Evolutionary conservation across 2,888 invertebrate species (phyloP).

Genomic region (Latrodectus elegans): DNA sequence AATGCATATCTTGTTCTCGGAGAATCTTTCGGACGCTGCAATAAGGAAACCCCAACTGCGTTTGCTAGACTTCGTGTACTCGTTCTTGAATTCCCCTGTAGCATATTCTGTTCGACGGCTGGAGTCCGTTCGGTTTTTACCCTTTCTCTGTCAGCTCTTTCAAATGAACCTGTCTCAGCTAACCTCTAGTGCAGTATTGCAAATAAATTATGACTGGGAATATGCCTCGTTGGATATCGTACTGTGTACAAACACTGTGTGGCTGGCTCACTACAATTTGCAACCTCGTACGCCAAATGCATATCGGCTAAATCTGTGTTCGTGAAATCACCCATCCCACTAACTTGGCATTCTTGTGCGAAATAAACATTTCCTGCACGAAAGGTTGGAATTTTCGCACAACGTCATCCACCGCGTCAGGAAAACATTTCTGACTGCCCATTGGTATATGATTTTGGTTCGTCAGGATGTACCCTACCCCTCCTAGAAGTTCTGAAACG

Average conservation of each 20-base stretch:
- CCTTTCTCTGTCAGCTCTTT: not conserved
- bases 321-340: conserved; percentile 6
- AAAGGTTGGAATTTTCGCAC: not conserved
- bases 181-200: too few relatives aligned
- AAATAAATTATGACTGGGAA: too few relatives aligned
- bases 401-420: not conserved
- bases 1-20: too few relatives aligned
- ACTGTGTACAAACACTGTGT: conserved; percentile 5
- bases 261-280: conserved; percentile 26
- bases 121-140: conserved; percentile 1
- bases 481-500: too few relatives aligned
- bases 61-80: not conserved
- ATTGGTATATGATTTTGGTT: too few relatives aligned
- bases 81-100: not conserved
- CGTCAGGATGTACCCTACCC: too few relatives aligned
- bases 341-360: conserved; percentile 3
- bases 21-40: not conserved
- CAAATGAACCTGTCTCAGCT: too few relatives aligned
- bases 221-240: not conserved
- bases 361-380: conserved; percentile 4
- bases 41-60: not conserved
- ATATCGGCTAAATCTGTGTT: conserved; percentile 22
- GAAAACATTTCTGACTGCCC: too few relatives aligned
- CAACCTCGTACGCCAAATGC: conserved; percentile 38
- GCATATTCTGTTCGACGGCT: conserved; percentile 11